Base-by-base conservation (phyloP, 2,113 vertebrate genomes). In the Tricholaema leucomelas region DNA sequence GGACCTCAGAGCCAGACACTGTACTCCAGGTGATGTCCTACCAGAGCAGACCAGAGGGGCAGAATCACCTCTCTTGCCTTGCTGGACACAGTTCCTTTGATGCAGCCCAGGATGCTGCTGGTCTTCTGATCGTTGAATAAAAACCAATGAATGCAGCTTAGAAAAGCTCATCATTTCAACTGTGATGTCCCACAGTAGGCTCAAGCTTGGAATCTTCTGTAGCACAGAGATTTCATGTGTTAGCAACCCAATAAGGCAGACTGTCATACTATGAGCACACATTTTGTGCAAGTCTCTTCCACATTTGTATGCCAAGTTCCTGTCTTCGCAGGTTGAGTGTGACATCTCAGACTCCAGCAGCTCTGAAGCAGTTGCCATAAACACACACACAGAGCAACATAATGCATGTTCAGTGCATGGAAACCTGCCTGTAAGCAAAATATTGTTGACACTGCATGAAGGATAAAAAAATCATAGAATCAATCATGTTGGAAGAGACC, bases 351-450 rank as follows among this genome's bases (percentile, higher is more conserved):
- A 58, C 61, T 58, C 50, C 50, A 70, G 21, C 5, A 1, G 8
- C 15, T 61, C 5, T 46, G 17, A 66, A 77, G 84, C 19, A n/a
- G 6, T 36, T 83, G 50, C 59, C n/a, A 31, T 11, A 1, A 4
- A 6, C 38, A 30, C 25, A 20, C 61, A 48, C 13, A 25, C 40
- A 40, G 40, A 21, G 46, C 2, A 1, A 8, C 19, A 12, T 30
- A 4, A 0, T 55, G 24, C 46, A 6, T 1, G 4, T 12, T 54
- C 27, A 17, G 31, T 11, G 7, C 11, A 18, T 0, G 35, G 33
- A 46, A 93, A 18, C 27, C 20, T 70, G 19, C 6, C 28, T 20
- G 9, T 16, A 59, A 69, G 4, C 18, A n/a, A 64, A 71, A 16
- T 6, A 44, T 3, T 27, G 33, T 31, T 25, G 46, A 11, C 10